Evolutionary conservation across 2,888 invertebrate species (phyloP).

Genomic region (Cantharis rustica): DNA sequence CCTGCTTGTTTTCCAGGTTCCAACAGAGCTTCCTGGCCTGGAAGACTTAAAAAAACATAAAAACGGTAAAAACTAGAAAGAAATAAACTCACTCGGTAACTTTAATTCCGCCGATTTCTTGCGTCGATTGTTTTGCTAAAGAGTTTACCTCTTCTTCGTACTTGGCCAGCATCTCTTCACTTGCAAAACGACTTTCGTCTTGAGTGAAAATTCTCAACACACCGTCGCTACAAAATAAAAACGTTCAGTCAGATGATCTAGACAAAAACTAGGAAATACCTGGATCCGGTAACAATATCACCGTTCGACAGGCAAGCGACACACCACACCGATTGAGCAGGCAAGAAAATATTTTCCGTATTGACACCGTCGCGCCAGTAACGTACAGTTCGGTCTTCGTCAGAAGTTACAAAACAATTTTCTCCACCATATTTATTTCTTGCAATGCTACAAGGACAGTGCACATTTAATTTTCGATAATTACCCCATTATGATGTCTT

Average conservation of each 20-base stretch:
- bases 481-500: neutral
- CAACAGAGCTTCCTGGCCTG: conserved; percentile 77
- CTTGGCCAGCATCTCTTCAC: conserved; percentile 62
- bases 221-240: conserved; percentile 74
- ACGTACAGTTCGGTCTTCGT: conserved; percentile 86
- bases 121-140: conserved; percentile 64
- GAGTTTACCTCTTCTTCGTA: conserved; percentile 77
- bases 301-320: conserved; percentile 81
- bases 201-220: conserved; percentile 83
- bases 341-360: conserved; percentile 72
- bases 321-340: conserved; percentile 90
- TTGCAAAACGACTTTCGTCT: conserved; percentile 72
- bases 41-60: conserved; percentile 63
- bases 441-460: conserved; percentile 58
- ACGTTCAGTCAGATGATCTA: neutral
- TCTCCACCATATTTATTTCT: conserved; percentile 61
- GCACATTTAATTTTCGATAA: neutral
- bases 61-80: neutral
- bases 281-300: conserved; percentile 84
- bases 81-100: conserved; percentile 72
- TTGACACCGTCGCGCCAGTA: conserved; percentile 75
- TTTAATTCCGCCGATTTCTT: conserved; percentile 85
- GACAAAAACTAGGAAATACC: conserved; percentile 35
- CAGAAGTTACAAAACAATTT: conserved; percentile 75
- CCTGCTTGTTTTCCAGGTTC: conserved; percentile 82